Conservation (phyloP, 2,797 vertebrate species). For the Eutrigla gurnardus region DNA sequence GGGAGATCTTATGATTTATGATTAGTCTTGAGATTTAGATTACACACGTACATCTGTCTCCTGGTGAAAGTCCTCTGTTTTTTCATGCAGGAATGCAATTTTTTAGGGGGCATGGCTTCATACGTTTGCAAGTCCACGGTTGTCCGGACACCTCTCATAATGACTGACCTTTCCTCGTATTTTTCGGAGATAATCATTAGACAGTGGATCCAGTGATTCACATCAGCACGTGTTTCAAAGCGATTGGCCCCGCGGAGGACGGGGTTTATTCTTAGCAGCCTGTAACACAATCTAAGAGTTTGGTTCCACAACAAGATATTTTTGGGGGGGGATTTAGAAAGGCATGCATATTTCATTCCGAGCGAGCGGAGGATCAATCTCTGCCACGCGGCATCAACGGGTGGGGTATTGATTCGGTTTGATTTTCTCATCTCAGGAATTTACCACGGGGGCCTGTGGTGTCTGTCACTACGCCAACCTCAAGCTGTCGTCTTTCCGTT, state of each 20-base stretch:
- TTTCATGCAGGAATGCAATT: too few species aligned
- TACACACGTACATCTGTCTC: too few species aligned
- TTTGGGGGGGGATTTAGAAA: constrained; percentile 53
- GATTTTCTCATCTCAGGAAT: constrained; percentile 62
- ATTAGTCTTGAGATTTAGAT: too few species aligned
- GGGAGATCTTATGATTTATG: too few species aligned
- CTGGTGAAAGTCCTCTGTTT: too few species aligned
- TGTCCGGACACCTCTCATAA: too few species aligned
- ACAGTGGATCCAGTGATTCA: constrained; percentile 8
- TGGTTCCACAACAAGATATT: constrained; percentile 49
- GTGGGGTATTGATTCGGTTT: constrained; percentile 66
- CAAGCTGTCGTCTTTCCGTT: constrained; percentile 29
- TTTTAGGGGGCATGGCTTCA: too few species aligned
- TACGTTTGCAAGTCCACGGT: too few species aligned
- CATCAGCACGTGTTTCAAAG: constrained; percentile 20
- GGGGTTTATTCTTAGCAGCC: constrained; percentile 29
- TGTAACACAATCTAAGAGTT: constrained; percentile 50
- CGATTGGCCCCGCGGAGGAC: neutral
- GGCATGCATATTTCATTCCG: constrained; percentile 76
- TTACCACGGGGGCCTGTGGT: constrained; percentile 16
- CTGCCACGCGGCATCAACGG: constrained; percentile 50
- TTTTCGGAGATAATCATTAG: constrained; percentile 9
- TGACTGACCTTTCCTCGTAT: too few species aligned
- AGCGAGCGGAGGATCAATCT: constrained; percentile 65
- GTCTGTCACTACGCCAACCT: constrained; percentile 30